These are phyloP conservation scores for Aphidius gifuensis DNA, from an alignment of 1,140 invertebrate genomes.

Conservation along the genomic window DNA sequence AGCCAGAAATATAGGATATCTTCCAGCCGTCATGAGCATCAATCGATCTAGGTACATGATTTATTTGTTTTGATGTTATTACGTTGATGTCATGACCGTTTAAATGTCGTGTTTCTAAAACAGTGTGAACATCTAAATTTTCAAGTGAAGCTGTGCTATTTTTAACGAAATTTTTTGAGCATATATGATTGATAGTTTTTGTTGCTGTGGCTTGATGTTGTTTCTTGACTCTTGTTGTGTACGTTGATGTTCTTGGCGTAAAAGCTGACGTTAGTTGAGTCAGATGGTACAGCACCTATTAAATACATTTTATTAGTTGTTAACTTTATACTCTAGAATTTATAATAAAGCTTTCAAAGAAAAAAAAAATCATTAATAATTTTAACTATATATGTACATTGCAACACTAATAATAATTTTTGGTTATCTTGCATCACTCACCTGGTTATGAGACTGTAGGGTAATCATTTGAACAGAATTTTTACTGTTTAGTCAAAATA, in stretches of 20 bases:
- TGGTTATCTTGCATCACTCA: slow-evolving; percentile 29
- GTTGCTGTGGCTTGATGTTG: background rate
- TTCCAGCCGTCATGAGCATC: slow-evolving; percentile 42
- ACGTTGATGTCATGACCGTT: slow-evolving; percentile 26
- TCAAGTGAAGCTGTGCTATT: slow-evolving; percentile 40
- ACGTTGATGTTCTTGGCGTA: slow-evolving; percentile 39
- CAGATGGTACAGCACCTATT: slow-evolving; percentile 51
- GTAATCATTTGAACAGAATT: slow-evolving; percentile 42
- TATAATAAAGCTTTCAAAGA: background rate
- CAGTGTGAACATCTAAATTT: slow-evolving; percentile 33
- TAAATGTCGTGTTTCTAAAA: slow-evolving; percentile 27
- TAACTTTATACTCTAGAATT: too few relatives aligned
- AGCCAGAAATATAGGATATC: slow-evolving; percentile 43
- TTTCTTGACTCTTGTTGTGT: slow-evolving; percentile 20
- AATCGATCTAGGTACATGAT: slow-evolving; percentile 7
- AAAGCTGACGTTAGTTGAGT: slow-evolving; percentile 47
- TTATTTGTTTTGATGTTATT: slow-evolving; percentile 7
- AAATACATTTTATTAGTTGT: background rate
- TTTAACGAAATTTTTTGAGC: slow-evolving; percentile 38
- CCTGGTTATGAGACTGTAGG: slow-evolving; percentile 53
- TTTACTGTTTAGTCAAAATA: too few relatives aligned
- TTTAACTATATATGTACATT: background rate
- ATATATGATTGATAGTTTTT: slow-evolving; percentile 30
- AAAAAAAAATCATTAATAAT: background rate
- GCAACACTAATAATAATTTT: background rate